Base-by-base conservation (phyloP, 2,888 invertebrate species). In the Trichopoda pennipes region DNA sequence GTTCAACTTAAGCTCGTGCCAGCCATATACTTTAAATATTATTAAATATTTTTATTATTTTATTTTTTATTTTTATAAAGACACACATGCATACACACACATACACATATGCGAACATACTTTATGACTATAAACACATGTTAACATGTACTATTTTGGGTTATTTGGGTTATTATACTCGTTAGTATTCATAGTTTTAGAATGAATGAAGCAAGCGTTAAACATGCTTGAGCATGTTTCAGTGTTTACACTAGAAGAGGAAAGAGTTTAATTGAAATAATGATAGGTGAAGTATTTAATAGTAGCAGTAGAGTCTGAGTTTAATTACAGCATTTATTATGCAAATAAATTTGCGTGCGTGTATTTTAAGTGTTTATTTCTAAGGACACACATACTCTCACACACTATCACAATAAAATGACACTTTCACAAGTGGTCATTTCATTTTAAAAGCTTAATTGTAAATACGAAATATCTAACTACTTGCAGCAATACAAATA, bases 271-370 rank as follows among this genome's bases (percentile, higher is more conserved):
- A 73, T 79, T 73, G 72, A 60, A 55, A 80, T 74, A 80, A 80
- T 80, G 61, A 32, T 55, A 68, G 79, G 68, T 74, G 66, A 80
- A 74, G 79, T 80, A 80, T 80, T 73, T 80, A 80, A 74, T 80
- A 38, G 58, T 23, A 32, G 58, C 17, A 32, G 38, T 55, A 49
- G 38, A 64, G 49, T 56, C n/a, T 64, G 51, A n/a, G 47, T 49
- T 63, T 56, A 77, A 77, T 70, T 64, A 51, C 32, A 79, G 61
- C 73, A 74, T 70, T 61, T 75, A 80, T 42, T 74, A 56, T 63
- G 75, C 63, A 73, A 64, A 69, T 49, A 28, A 12, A 53, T 21
- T 17, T 10, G 35, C n/a, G 35, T n/a, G 53, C 38, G n/a, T 23
- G 32, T 16, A 42, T 55, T 19, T 6, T 47, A n/a, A 16, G 21